Conservation (phyloP, 2,113 vertebrate species). For the Barbus barbus region DNA sequence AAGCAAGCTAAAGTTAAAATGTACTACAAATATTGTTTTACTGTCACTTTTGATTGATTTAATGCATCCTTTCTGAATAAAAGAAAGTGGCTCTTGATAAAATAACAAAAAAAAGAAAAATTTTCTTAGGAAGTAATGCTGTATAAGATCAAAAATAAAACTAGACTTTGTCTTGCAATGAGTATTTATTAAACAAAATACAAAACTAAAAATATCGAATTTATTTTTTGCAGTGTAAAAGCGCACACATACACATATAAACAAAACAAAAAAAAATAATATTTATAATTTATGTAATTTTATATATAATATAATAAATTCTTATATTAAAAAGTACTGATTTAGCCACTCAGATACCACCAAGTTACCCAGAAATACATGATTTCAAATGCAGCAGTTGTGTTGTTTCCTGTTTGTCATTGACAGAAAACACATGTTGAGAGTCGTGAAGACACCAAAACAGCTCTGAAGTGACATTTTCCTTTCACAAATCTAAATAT, state of each 20-base stretch:
- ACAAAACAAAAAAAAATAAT: no score
- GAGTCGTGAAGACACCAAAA: neutral
- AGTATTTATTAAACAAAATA: neutral
- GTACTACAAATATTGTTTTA: neutral
- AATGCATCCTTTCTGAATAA: no score
- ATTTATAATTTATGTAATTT: no score
- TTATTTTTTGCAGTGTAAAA: neutral
- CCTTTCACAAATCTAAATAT: neutral
- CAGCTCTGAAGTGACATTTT: neutral
- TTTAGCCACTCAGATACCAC: neutral
- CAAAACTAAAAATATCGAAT: no score
- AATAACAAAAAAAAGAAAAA: no score
- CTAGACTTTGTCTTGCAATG: neutral
- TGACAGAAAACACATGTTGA: neutral
- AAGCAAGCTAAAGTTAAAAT: no score
- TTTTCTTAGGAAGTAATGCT: no score
- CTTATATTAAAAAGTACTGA: neutral
- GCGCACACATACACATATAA: neutral
- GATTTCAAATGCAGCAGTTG: neutral
- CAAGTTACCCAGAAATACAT: neutral
- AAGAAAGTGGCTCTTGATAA: no score
- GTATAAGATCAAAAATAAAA: no score
- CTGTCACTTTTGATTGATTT: neutral
- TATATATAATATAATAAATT: neutral
- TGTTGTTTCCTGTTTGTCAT: neutral